Evolutionary conservation across 1,140 invertebrate genomes (phyloP).

Genomic region (Armadillidium nasatum): DNA sequence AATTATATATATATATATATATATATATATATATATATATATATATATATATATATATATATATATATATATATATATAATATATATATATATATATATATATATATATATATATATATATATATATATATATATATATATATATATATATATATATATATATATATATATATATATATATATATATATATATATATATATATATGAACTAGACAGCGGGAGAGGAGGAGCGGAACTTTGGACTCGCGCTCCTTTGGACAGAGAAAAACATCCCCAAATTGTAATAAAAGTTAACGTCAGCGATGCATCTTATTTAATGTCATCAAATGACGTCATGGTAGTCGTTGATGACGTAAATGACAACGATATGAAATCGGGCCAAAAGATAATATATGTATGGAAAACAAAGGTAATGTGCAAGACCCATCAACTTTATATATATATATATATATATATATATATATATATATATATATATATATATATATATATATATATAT

Average conservation of each 20-base stretch:
- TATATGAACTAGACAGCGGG: constrained; percentile 18
- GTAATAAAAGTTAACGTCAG: background rate
- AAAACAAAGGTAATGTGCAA: background rate
- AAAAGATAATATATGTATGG: background rate
- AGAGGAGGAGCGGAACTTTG: constrained; percentile 25
- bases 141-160: constrained; percentile 8
- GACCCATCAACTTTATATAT: background rate
- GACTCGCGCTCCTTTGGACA: constrained; percentile 23
- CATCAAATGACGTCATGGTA: background rate
- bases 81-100: constrained; percentile 15
- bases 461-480: background rate
- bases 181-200: constrained; percentile 15
- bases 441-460: constrained; percentile 10
- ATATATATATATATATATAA: background rate
- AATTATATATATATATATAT: no score
- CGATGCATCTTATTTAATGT: background rate
- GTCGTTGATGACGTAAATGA: background rate
- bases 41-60: no score
- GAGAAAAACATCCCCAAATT: constrained; percentile 5
- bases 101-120: background rate
- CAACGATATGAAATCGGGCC: background rate
- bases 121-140: constrained; percentile 15
- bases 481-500: no score
- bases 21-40: no score
- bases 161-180: constrained; percentile 8